A percentile compares a stretch with the other conserved stretches of the same genome.
Evolutionary conservation across 2,797 vertebrate genomes (phyloP).

Genomic region (Sebastes iracundus): DNA sequence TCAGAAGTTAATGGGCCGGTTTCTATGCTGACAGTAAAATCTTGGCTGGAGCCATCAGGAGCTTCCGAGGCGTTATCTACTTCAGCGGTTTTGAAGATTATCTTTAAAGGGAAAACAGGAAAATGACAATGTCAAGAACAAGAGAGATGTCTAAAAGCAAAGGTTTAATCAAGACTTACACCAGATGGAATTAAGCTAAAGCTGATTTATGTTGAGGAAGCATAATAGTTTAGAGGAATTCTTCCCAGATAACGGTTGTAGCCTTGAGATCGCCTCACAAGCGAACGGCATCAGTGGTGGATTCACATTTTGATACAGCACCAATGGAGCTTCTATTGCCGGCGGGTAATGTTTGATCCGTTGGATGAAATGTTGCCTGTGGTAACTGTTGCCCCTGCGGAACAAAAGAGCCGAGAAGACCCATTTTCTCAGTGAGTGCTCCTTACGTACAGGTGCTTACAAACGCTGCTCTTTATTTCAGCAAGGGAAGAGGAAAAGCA

Average conservation of each 20-base stretch:
- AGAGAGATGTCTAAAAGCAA: slow-evolving; percentile 76
- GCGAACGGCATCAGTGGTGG: slow-evolving; percentile 47
- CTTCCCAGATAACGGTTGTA: slow-evolving; percentile 56
- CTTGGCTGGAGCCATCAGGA: slow-evolving; percentile 69
- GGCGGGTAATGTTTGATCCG: slow-evolving; percentile 45
- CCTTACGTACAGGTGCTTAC: slow-evolving; percentile 52
- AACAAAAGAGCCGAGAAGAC: slow-evolving; percentile 55
- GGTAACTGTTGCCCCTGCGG: slow-evolving; percentile 48
- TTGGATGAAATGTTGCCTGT: slow-evolving; percentile 39
- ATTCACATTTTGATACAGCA: slow-evolving; percentile 47
- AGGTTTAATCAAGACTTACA: slow-evolving; percentile 78
- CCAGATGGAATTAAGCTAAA: slow-evolving; percentile 79
- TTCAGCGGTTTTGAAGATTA: slow-evolving; percentile 79
- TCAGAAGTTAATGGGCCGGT: slow-evolving; percentile 81
- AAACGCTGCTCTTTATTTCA: slow-evolving; percentile 52
- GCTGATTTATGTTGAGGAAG: slow-evolving; percentile 72
- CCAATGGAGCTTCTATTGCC: slow-evolving; percentile 23
- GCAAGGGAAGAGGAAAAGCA: slow-evolving; percentile 41
- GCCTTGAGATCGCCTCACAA: slow-evolving; percentile 53
- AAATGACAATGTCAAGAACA: slow-evolving; percentile 77
- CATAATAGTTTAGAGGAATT: slow-evolving; percentile 63
- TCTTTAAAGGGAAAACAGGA: slow-evolving; percentile 70
- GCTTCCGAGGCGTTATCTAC: slow-evolving; percentile 73
- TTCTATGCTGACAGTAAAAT: slow-evolving; percentile 82
- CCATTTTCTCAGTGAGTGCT: slow-evolving; percentile 50